These are phyloP conservation scores for Arctopsyche grandis DNA, from an alignment of 1,140 invertebrate species.

Conservation along the genomic window DNA sequence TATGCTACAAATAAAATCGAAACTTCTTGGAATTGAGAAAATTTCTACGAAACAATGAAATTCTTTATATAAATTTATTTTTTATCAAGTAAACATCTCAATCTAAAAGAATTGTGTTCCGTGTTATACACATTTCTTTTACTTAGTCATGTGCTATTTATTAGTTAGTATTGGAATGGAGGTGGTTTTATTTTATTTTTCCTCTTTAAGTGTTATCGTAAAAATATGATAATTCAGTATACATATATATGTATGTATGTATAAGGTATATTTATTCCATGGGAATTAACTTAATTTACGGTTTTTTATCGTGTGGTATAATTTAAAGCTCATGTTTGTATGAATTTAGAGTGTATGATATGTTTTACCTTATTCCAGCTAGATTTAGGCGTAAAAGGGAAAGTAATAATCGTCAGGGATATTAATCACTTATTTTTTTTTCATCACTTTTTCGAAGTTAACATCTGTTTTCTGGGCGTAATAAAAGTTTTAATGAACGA, in stretches of 20 bases:
- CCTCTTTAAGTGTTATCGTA: neutral
- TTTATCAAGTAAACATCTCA: neutral
- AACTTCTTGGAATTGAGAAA: conserved; percentile 25
- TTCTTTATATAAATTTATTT: neutral
- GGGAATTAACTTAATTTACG: neutral
- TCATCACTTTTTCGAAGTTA: conserved; percentile 17
- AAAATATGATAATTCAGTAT: conserved; percentile 11
- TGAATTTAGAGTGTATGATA: neutral
- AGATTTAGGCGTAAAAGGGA: neutral
- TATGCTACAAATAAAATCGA: conserved; percentile 14
- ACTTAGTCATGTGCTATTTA: neutral
- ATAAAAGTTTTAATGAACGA: conserved; percentile 32
- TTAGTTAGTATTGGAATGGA: neutral
- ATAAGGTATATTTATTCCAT: neutral
- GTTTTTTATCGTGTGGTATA: neutral
- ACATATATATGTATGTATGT: neutral
- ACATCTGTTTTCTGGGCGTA: conserved; percentile 21
- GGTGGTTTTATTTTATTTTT: neutral
- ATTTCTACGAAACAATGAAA: neutral
- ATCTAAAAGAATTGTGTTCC: neutral
- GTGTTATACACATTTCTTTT: conserved; percentile 15
- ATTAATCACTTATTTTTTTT: conserved; percentile 18
- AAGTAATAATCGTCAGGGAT: conserved; percentile 7
- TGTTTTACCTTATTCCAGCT: neutral
- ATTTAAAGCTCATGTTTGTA: neutral